These are phyloP conservation scores for Channallabes apus DNA, from an alignment of 2,797 vertebrate genomes.

Conservation along the genomic window DNA sequence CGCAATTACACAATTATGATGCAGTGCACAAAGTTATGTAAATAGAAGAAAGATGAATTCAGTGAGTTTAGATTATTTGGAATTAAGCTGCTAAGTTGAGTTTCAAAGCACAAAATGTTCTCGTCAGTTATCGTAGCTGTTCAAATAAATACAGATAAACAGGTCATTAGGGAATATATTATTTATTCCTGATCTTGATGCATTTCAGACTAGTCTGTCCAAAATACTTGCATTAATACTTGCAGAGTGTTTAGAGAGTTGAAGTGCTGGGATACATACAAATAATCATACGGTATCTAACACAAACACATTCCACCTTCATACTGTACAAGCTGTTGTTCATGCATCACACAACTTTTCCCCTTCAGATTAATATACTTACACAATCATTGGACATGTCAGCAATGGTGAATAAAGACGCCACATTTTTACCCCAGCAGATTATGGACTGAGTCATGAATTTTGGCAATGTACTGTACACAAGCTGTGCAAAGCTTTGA, in stretches of 20 bases:
- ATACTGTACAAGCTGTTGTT: constrained; percentile 2
- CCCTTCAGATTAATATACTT: background rate
- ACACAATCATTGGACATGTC: background rate
- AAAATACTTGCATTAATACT: constrained; percentile 4
- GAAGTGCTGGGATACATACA: background rate
- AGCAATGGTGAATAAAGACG: background rate
- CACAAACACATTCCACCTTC: background rate
- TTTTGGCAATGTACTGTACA: background rate
- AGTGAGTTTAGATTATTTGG: background rate
- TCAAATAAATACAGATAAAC: constrained; percentile 10
- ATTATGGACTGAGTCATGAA: background rate
- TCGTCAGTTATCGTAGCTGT: background rate
- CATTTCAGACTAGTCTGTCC: background rate
- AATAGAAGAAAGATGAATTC: background rate
- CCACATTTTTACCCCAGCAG: background rate
- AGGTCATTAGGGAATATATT: constrained; percentile 13
- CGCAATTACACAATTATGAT: background rate
- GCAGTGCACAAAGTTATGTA: background rate
- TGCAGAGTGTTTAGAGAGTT: background rate
- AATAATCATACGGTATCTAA: background rate
- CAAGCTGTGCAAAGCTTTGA: background rate
- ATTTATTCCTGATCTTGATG: constrained; percentile 31
- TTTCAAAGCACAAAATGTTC: background rate
- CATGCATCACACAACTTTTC: background rate
- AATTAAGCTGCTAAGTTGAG: no score